Conservation (phyloP, 2,888 invertebrate genomes). For the Hanleya hanleyi region DNA sequence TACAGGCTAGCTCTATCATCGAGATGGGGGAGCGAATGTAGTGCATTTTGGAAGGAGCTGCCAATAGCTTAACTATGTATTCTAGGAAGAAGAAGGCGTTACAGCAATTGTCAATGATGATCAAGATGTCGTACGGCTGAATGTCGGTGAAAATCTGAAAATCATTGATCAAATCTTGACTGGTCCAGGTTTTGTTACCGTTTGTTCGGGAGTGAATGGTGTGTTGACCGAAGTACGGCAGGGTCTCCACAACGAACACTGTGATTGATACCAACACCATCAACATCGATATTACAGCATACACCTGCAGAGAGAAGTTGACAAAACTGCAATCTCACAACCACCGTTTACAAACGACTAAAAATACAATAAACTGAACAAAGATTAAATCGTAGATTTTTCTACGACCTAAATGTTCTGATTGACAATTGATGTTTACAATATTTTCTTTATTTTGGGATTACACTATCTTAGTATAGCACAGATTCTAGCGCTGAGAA, state of each 20-base stretch:
- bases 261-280: constrained; percentile 49
- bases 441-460: too few relatives aligned
- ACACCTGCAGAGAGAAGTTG: constrained; percentile 43
- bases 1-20: constrained; percentile 45
- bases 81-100: constrained; percentile 52
- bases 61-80: constrained; percentile 45
- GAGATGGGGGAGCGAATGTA: constrained; percentile 46
- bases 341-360: too few relatives aligned
- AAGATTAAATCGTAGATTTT: too few relatives aligned
- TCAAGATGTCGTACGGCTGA: constrained; percentile 41
- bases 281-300: constrained; percentile 42
- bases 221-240: constrained; percentile 48
- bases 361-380: too few relatives aligned
- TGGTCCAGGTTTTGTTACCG: constrained; percentile 39
- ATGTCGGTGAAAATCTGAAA: constrained; percentile 48
- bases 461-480: too few relatives aligned
- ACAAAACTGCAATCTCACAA: too few relatives aligned
- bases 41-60: constrained; percentile 44
- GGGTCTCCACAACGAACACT: constrained; percentile 51
- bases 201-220: constrained; percentile 40
- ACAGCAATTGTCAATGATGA: constrained; percentile 50
- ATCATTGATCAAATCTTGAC: constrained; percentile 43
- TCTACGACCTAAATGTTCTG: too few relatives aligned
- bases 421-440: too few relatives aligned
- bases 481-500: too few relatives aligned